These are phyloP conservation scores for Tragelaphus strepsiceros DNA, from an alignment of 2,113 vertebrate genomes.

Conservation along the genomic window DNA sequence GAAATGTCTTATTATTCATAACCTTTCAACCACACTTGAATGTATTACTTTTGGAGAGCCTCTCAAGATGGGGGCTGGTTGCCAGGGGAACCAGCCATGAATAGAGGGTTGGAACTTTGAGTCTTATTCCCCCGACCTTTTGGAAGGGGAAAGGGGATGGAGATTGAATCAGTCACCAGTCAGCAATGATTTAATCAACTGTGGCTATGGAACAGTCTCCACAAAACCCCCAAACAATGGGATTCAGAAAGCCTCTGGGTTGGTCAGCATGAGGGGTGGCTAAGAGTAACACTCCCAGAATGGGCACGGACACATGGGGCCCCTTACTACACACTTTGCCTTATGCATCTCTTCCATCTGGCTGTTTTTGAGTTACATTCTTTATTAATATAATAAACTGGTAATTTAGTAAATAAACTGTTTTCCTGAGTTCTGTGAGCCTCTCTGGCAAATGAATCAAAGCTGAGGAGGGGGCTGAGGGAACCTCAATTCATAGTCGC, in stretches of 20 bases:
- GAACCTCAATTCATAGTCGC: not conserved
- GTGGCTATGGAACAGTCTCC: not conserved
- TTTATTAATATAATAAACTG: not conserved
- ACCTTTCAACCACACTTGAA: not conserved
- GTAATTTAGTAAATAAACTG: not conserved
- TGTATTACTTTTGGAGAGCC: not conserved
- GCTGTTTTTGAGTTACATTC: not conserved
- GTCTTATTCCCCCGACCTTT: not conserved
- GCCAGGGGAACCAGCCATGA: not conserved
- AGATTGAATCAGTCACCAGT: not conserved
- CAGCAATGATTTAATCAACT: not conserved
- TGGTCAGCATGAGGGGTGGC: not conserved
- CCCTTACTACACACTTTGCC: not conserved
- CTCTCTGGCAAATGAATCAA: not conserved
- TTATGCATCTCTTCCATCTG: not conserved
- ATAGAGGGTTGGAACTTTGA: not conserved
- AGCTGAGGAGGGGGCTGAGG: not conserved
- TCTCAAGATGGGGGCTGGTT: not conserved
- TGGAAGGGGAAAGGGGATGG: not conserved
- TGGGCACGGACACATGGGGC: rapidly evolving
- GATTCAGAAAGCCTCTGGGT: not conserved
- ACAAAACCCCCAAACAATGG: not conserved
- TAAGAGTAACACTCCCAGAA: not conserved
- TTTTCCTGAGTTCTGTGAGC: not conserved
- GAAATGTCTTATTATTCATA: not conserved